Base-by-base conservation (phyloP, 2,888 invertebrate genomes). In the Nycteola revayana region DNA sequence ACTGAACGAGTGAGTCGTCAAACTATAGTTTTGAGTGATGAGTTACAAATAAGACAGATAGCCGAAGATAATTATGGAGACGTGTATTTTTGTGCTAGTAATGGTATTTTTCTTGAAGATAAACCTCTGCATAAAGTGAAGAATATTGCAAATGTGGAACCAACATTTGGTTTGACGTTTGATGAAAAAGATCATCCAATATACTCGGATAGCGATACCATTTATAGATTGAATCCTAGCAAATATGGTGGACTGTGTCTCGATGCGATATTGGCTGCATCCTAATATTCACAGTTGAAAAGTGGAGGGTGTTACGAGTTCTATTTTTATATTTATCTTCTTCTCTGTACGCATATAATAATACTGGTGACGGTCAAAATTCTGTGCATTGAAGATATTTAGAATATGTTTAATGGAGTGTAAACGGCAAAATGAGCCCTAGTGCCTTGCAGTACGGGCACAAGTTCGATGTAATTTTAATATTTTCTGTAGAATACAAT, bases 11-110 rank as follows among this genome's bases (percentile, higher is more conserved):
- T 44, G 0, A 49, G 35, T 0, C 66, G 42, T 10, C 42, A 56
- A 1, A 51, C 74, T 0, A 42, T 69, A 3, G 39, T 74, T 14
- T 29, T 86, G 1, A 58, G 57, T 21, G 83, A 84, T 39, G 68
- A 72, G n/a, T 46, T 77, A 0, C 46, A 54, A 5, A 48, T 82
- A 0, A 45, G 80, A 25, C 83, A 85, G 38, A 82, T 86, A 5
- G 61, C 57, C 0, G 81, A 86, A 51, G 86, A 86, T 33, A 55
- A 46, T 0, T 81, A 72, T 21, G 85, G 86, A 0, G 84, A 84
- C 26, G 53, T 77, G 4, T 83, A 77, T 40, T 72, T 86, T 20
- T 69, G 77, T 44, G 66, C 67, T 0, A 59, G 47, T 7, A 65
- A 79, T 30, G 85, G 84, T 0, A 67, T 85, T 21, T 82, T 79